Conservation (phyloP, 2,113 vertebrate genomes). For the Mionectes macconnelli region DNA sequence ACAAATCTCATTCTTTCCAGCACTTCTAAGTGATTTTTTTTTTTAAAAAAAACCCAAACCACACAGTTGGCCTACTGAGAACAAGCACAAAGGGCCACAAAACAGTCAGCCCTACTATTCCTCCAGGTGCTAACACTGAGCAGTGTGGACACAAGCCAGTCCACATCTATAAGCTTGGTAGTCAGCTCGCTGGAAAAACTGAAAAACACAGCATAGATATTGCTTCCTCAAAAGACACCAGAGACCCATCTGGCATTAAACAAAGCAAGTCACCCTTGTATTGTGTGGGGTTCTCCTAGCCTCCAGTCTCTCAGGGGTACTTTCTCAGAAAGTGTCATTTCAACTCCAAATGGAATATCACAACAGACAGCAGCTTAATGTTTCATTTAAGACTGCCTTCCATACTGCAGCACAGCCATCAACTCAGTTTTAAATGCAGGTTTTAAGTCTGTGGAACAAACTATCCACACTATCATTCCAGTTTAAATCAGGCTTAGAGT, state of each 20-base stretch:
- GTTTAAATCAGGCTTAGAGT: conserved; percentile 20
- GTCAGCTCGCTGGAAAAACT: not conserved
- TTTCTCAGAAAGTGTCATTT: not conserved
- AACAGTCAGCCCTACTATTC: not conserved
- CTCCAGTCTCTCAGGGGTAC: not conserved
- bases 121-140: not conserved
- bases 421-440: not conserved
- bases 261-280: not conserved
- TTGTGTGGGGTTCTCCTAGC: not conserved
- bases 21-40: not conserved
- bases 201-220: not conserved
- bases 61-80: not conserved
- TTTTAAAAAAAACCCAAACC: not conserved
- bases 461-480: not conserved
- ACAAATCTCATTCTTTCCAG: not conserved
- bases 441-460: not conserved
- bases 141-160: not conserved
- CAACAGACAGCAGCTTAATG: not conserved
- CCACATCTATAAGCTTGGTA: not conserved
- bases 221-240: not conserved
- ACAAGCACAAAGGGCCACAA: not conserved
- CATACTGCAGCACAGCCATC: not conserved
- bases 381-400: conserved; percentile 3
- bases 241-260: not conserved
- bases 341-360: not conserved